Conservation (phyloP, 2,113 vertebrate genomes). For the Alectura lathami region DNA sequence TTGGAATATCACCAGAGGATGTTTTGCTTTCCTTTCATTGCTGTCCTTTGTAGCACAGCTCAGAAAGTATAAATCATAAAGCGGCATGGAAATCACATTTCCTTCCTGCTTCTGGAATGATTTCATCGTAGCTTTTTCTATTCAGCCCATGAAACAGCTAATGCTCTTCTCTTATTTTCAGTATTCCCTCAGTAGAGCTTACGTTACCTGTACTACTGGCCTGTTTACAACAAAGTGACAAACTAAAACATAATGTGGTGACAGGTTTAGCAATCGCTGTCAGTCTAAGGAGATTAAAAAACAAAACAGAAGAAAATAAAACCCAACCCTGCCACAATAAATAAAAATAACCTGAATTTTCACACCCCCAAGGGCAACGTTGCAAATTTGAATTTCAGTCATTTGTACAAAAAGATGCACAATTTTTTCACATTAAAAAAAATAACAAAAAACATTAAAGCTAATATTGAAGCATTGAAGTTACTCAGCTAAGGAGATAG, state of each 20-base stretch:
- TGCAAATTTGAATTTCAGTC: not conserved
- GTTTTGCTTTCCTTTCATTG: not conserved
- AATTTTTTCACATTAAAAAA: not conserved
- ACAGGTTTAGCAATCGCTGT: not conserved
- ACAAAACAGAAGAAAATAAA: not conserved
- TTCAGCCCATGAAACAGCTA: not conserved
- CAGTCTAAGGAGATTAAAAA: not conserved
- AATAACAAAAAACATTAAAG: not conserved
- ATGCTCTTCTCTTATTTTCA: not conserved
- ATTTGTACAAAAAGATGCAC: not conserved
- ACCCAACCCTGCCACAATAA: not conserved
- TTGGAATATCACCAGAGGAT: not conserved
- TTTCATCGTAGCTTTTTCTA: not conserved
- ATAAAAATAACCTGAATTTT: not conserved
- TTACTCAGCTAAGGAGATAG: not conserved
- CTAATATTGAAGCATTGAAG: not conserved
- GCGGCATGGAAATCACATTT: conserved; percentile 44
- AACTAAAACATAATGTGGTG: not conserved
- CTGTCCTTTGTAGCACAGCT: not conserved
- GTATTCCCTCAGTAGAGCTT: not conserved
- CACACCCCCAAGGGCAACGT: not conserved
- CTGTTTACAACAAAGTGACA: not conserved
- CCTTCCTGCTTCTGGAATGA: not conserved
- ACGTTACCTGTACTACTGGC: not conserved
- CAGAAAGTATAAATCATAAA: conserved; percentile 3